These are phyloP conservation scores for Dolichomitus sp. DNA, from an alignment of 2,888 invertebrate genomes.

Conservation along the genomic window DNA sequence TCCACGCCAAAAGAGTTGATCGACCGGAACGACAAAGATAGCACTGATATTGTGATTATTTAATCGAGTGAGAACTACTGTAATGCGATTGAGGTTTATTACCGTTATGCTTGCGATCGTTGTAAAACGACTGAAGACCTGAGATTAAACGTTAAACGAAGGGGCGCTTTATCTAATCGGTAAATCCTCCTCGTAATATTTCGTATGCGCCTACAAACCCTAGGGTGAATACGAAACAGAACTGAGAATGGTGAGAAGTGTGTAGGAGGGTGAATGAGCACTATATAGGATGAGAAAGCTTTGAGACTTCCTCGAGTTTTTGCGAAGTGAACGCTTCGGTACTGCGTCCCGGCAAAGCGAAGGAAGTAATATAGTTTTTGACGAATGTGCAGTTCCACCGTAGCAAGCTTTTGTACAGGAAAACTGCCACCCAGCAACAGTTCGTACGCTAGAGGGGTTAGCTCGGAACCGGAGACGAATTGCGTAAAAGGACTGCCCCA, in stretches of 20 bases:
- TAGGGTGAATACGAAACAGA: not conserved
- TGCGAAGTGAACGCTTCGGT: not conserved
- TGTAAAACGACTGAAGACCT: not conserved
- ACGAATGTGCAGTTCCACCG: constrained; percentile 25
- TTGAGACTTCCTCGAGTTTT: not conserved
- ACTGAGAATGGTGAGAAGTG: constrained; percentile 21
- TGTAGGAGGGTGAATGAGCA: constrained; percentile 26
- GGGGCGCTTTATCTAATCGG: constrained; percentile 59
- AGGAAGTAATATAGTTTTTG: constrained; percentile 46
- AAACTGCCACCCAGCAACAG: constrained; percentile 73
- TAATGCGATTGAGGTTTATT: constrained; percentile 22
- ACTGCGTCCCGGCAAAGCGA: not conserved
- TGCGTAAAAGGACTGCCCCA: constrained; percentile 45
- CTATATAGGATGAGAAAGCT: constrained; percentile 27
- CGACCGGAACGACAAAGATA: constrained; percentile 19
- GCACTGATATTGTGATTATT: constrained; percentile 37
- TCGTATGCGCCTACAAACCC: constrained; percentile 26
- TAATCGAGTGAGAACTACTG: constrained; percentile 54
- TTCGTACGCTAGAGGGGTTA: constrained; percentile 47
- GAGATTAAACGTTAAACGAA: constrained; percentile 51
- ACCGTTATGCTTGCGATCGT: constrained; percentile 21
- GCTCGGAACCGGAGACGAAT: constrained; percentile 63
- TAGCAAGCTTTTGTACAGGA: constrained; percentile 58
- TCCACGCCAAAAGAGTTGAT: not conserved
- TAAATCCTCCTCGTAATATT: constrained; percentile 56